Evolutionary conservation across 2,113 vertebrate species (phyloP), one percentile per base, ranked within the genome.

Genomic region (Pluvianellus socialis): DNA sequence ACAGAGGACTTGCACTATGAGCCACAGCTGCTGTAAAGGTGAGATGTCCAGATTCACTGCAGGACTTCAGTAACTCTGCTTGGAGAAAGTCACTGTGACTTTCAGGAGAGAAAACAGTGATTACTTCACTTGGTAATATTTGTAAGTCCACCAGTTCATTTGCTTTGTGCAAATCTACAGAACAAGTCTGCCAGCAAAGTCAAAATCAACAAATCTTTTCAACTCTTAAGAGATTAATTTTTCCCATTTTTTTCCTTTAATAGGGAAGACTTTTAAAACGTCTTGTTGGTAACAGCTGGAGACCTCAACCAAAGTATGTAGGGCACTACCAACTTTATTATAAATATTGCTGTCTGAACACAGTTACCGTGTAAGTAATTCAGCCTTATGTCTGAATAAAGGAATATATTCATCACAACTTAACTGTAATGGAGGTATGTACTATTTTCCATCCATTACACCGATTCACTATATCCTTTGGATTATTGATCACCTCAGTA

Each of bases 81-180:
- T 35, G 52, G 21, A 81, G 30, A 86, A 65, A 62, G 74, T 44
- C 85, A 44, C 74, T 8, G 35, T 72, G 81, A 30, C 79, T 88
- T 91, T 67, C 23, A 67, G 47, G 88, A 70, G 17, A 77, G 63
- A 71, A 91, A 74, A 32, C 65, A 84, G 50, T 23, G 68, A 59
- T 89, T 91, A 42, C 84, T 70, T 62, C 40, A 70, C 63, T 77
- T 80, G 26, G 14, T 66, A 71, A 47, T 94, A 74, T 86, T 88
- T 96, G 19, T 53, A 92, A 95, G 88, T 95, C 81, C 66, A 85
- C 35, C 8, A 47, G 90, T 88, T 92, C 63, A 59, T 76, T 93
- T 86, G 85, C 19, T 72, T 82, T 90, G 67, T 83, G 85, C n/a
- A 82, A 94, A 63, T 58, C 79, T 63, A 14, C 38, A 49, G 62